These are phyloP conservation scores for Eupithecia abbreviata DNA, from an alignment of 2,888 invertebrate genomes.

Conservation along the genomic window DNA sequence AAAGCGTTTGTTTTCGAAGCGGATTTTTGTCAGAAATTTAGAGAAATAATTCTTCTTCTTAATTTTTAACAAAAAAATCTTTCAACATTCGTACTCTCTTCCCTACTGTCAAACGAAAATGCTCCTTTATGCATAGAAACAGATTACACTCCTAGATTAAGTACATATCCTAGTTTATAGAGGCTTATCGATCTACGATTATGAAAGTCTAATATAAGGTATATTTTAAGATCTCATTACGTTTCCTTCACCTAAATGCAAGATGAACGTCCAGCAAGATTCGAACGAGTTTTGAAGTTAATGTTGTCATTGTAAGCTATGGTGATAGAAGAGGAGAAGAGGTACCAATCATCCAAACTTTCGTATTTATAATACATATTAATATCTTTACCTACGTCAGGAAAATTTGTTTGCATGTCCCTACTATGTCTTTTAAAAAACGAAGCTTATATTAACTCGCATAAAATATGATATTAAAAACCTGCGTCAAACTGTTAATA, in stretches of 20 bases:
- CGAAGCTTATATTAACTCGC: background rate
- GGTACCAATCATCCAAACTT: too few relatives aligned
- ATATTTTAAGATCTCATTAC: background rate
- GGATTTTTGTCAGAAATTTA: background rate
- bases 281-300: too few relatives aligned
- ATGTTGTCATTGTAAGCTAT: background rate
- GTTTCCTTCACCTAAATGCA: background rate
- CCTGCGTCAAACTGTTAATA: slow-evolving; percentile 2
- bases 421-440: background rate
- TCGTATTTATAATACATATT: too few relatives aligned
- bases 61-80: background rate
- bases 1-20: background rate
- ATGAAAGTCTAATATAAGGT: background rate
- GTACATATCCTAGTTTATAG: background rate
- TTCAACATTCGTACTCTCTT: background rate
- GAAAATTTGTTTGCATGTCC: background rate
- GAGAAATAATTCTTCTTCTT: background rate
- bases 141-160: background rate
- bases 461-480: background rate
- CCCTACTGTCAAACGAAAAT: background rate
- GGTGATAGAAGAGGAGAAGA: too few relatives aligned
- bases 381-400: too few relatives aligned
- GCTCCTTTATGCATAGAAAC: too few relatives aligned
- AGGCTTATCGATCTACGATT: background rate
- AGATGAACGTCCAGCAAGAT: too few relatives aligned